phyloP scores from a whole-genome alignment of 2,797 vertebrate species.

The Pseudomugil gertrudae region DNA sequence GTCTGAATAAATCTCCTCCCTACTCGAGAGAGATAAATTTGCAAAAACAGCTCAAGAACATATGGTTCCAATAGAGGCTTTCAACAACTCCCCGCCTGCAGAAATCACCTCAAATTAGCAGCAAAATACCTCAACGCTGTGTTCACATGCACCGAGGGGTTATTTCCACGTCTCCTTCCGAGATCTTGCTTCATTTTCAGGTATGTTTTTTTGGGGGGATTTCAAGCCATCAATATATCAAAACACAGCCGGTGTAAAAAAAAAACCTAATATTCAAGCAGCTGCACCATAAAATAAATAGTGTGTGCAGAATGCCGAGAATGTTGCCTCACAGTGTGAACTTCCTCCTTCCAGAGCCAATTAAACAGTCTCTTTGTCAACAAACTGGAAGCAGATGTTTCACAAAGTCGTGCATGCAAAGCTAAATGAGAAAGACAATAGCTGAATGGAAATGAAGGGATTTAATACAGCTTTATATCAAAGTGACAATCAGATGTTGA shows the following conservation, averaged over 20 bases:
- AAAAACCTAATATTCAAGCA: not conserved
- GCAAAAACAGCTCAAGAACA: constrained; percentile 50
- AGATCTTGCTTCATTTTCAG: constrained; percentile 5
- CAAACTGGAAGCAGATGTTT: constrained; percentile 67
- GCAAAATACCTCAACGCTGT: constrained; percentile 11
- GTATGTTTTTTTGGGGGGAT: not conserved
- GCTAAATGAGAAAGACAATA: constrained; percentile 19
- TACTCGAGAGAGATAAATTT: constrained; percentile 1
- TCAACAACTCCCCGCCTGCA: constrained; percentile 26
- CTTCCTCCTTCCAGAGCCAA: constrained; percentile 28
- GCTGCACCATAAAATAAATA: constrained; percentile 19
- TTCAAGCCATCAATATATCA: not conserved
- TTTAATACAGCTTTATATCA: constrained; percentile 18
- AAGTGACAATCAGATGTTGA: constrained; percentile 7
- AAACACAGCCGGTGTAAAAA: not conserved
- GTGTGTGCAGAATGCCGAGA: constrained; percentile 35
- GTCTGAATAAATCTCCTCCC: not conserved
- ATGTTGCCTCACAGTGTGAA: constrained; percentile 28
- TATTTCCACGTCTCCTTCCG: not conserved
- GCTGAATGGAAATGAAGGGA: constrained; percentile 39
- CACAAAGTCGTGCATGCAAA: constrained; percentile 28
- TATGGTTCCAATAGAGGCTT: constrained; percentile 63
- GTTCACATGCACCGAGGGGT: constrained; percentile 20
- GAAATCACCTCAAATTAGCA: constrained; percentile 43
- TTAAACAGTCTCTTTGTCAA: constrained; percentile 42